Base-by-base conservation (phyloP, 2,797 vertebrate genomes). In the Anabas testudineus region DNA sequence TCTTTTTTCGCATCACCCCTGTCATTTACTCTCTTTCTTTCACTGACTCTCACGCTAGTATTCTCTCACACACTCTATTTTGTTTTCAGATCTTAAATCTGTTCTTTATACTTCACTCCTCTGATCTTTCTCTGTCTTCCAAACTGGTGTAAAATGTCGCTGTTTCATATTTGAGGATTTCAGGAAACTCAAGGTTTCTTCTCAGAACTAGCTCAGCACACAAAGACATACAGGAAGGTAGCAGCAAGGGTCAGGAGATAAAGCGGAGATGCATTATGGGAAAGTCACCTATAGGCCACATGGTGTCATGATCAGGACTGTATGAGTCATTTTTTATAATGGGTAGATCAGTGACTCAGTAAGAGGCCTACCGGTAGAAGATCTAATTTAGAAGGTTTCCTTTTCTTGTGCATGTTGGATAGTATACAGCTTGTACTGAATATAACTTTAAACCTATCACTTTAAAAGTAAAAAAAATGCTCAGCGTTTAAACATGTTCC, bases 1-100 rank as follows among this genome's bases (percentile, higher is more conserved):
- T 78, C 42, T 18, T 59, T 60, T 41, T 54, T 51, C 42, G 67
- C 13, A n/a, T 56, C 43, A 2, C 7, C 77, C 59, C 84, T 90
- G 81, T 90, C 80, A 87, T 86, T 85, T 80, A 60, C 76, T 12
- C 7, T 67, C 63, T 75, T 45, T 78, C 61, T 74, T 60, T 73
- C 9, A 19, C 16, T 5, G 39, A 52, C 32, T 87, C 82, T 85
- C 82, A 82, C 61, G 46, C 73, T 41, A 21, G 5, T 4, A 7
- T 67, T 81, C 68, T 82, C 58, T 49, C 56, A 53, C 22, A n/a
- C 39, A 1, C 36, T 10, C 39, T 7, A 45, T 34, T 39, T 13
- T 28, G 7, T 52, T 34, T 32, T 32, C 5, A 22, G 8, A 45
- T 21, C 15, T 52, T 21, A 7, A 74, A 70, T 43, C 36, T 60